Conservation (phyloP, 2,888 invertebrate genomes). For the Lobophora halterata region DNA sequence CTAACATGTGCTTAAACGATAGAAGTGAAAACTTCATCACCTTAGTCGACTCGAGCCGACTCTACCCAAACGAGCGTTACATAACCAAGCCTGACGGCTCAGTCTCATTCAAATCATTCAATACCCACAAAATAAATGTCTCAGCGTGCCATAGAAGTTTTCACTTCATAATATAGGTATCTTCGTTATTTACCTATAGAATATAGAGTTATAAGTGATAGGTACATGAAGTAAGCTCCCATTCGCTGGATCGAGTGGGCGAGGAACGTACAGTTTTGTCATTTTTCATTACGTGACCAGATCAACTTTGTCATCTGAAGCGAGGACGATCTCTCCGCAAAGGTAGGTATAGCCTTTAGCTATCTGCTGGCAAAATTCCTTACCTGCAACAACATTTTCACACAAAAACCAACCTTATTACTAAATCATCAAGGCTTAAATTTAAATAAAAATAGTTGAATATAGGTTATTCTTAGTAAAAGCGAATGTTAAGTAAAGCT, state of each 20-base stretch:
- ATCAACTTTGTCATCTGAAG: conserved; percentile 79
- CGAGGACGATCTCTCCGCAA: conserved; percentile 51
- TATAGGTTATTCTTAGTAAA: background rate
- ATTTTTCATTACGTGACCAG: conserved; percentile 86
- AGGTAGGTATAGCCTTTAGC: conserved; percentile 50
- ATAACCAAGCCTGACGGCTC: no score
- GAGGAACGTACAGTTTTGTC: conserved; percentile 69
- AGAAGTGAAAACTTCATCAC: no score
- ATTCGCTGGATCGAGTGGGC: conserved; percentile 45
- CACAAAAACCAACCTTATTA: conserved; percentile 26
- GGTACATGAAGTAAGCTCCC: conserved; percentile 11
- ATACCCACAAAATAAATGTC: no score
- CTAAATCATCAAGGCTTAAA: conserved; percentile 7
- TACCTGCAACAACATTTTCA: conserved; percentile 8
- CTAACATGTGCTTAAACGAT: no score
- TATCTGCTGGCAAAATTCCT: conserved; percentile 19
- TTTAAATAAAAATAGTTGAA: background rate
- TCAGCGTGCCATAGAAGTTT: no score
- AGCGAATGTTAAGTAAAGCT: conserved; percentile 51
- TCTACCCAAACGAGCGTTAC: no score
- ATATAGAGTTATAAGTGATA: conserved; percentile 1
- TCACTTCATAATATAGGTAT: no score
- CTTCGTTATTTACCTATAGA: no score
- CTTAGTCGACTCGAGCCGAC: no score
- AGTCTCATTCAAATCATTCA: no score